Conservation (phyloP, 1,140 invertebrate species). For the Atta texana region DNA sequence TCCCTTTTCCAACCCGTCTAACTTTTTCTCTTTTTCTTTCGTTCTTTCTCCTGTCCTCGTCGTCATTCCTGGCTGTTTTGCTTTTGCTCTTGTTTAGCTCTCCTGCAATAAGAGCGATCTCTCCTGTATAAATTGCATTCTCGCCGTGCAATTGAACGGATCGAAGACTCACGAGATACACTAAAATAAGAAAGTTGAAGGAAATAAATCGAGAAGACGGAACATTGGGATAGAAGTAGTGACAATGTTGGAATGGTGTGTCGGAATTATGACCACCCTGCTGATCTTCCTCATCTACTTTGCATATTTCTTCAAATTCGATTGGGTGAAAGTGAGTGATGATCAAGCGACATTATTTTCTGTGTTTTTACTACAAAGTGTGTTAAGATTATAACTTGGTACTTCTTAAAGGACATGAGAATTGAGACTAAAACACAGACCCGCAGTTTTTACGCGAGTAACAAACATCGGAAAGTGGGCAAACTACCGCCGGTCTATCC, state of each 20-base stretch:
- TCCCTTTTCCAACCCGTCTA: constrained; percentile 28
- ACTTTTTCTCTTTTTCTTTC: constrained; percentile 17
- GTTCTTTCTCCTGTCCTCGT: constrained; percentile 7
- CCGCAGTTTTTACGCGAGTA: constrained; percentile 50
- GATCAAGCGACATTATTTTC: neutral
- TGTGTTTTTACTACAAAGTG: neutral
- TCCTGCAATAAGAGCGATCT: constrained; percentile 3
- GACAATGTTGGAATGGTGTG: constrained; percentile 47
- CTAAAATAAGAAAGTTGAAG: constrained; percentile 7
- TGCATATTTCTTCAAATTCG: constrained; percentile 54
- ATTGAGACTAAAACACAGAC: constrained; percentile 40
- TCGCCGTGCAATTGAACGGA: neutral
- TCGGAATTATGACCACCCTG: neutral
- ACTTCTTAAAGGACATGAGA: constrained; percentile 72
- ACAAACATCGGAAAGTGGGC: constrained; percentile 86
- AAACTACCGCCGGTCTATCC: constrained; percentile 94
- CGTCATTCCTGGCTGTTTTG: constrained; percentile 28
- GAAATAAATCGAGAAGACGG: neutral
- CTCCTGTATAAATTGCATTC: neutral
- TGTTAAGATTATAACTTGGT: neutral
- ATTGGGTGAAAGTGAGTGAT: constrained; percentile 51
- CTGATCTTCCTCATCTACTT: constrained; percentile 36
- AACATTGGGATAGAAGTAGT: neutral
- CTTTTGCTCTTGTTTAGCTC: constrained; percentile 49
- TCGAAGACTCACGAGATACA: neutral